phyloP scores from a whole-genome alignment of 2,888 invertebrate genomes.

The Aporophyla nigra region DNA sequence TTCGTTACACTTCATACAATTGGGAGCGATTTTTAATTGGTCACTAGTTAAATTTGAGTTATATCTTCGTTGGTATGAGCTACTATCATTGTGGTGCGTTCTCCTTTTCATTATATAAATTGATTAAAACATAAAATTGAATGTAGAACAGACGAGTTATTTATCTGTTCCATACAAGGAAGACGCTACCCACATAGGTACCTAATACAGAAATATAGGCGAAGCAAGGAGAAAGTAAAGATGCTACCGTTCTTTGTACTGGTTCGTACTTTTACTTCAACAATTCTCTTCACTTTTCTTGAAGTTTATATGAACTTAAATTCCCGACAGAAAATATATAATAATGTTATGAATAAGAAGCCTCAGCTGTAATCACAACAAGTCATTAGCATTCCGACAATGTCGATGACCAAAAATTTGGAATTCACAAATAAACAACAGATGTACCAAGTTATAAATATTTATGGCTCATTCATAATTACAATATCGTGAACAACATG shows the following conservation, averaged over 20 bases:
- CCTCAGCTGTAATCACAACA: conserved; percentile 36
- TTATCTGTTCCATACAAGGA: conserved; percentile 13
- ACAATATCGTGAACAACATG: conserved; percentile 53
- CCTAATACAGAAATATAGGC: conserved; percentile 25
- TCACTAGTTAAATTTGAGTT: conserved; percentile 28
- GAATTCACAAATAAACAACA: conserved; percentile 58
- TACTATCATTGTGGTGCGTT: neutral
- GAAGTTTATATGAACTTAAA: conserved; percentile 16
- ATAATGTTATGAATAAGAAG: conserved; percentile 26
- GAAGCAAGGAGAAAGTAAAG: conserved; percentile 50
- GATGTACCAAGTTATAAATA: conserved; percentile 48
- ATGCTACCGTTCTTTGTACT: conserved; percentile 32
- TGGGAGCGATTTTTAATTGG: conserved; percentile 45
- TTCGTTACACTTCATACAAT: conserved; percentile 55
- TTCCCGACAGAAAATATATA: conserved; percentile 21
- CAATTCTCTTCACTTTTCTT: conserved; percentile 40
- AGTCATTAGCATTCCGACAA: conserved; percentile 56
- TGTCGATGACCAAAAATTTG: conserved; percentile 60
- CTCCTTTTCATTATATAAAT: conserved; percentile 10
- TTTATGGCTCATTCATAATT: conserved; percentile 53
- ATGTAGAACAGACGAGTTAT: conserved; percentile 5
- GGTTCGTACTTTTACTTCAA: conserved; percentile 39
- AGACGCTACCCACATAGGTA: conserved; percentile 27
- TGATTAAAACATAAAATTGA: conserved; percentile 19
- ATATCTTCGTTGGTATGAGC: conserved; percentile 25